A percentile compares a stretch with the other conserved stretches of the same genome.
Evolutionary conservation across 1,140 invertebrate species (phyloP).

Genomic region (Bombus pyrosoma): DNA sequence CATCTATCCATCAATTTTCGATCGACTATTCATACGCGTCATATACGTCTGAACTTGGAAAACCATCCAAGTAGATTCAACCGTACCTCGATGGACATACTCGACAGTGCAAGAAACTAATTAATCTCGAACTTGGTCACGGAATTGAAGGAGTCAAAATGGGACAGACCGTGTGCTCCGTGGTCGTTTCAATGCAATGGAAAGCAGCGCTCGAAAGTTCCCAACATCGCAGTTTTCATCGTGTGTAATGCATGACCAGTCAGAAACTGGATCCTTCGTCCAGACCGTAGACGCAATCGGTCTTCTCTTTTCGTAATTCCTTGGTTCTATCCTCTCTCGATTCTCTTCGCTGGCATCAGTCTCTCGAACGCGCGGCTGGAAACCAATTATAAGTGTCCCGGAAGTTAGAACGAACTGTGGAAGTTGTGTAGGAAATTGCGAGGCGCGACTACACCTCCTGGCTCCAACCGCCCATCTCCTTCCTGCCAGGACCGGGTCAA

Average conservation of each 20-base stretch:
- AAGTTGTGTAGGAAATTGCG: conserved; percentile 69
- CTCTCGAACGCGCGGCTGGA: conserved; percentile 56
- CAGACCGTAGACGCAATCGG: neutral
- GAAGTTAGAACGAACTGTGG: conserved; percentile 71
- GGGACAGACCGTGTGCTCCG: too few relatives aligned
- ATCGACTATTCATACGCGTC: neutral
- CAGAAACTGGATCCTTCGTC: conserved; percentile 12
- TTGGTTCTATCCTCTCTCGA: conserved; percentile 8
- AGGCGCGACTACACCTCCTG: conserved; percentile 43
- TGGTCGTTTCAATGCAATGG: neutral
- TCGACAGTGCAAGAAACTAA: conserved; percentile 8
- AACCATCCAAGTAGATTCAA: neutral
- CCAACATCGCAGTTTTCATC: neutral
- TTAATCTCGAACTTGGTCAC: neutral
- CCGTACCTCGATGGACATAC: neutral
- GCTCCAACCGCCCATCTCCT: conserved; percentile 23
- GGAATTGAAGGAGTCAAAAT: neutral
- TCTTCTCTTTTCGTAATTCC: conserved; percentile 36
- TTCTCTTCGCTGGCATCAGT: neutral
- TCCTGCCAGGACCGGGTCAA: neutral
- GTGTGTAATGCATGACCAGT: conserved; percentile 23
- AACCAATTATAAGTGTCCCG: conserved; percentile 77
- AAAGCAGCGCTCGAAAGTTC: neutral
- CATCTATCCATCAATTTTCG: neutral
- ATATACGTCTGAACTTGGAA: too few relatives aligned